These are phyloP conservation scores for Polypterus senegalus DNA, from an alignment of 2,113 vertebrate genomes.

Conservation along the genomic window DNA sequence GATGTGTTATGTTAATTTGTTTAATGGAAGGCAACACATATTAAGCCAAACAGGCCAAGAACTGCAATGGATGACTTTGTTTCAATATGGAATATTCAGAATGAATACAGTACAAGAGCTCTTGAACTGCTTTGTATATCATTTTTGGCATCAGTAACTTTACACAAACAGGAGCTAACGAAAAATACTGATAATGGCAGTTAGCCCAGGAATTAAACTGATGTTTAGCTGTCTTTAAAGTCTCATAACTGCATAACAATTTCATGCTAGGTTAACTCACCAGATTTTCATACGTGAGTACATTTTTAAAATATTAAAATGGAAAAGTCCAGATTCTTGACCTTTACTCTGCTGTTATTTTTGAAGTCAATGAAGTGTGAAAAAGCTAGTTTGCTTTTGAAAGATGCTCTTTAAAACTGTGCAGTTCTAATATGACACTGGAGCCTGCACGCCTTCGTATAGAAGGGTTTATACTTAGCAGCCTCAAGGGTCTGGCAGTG, in stretches of 20 bases:
- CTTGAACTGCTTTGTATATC: neutral
- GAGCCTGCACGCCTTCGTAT: conserved; percentile 3
- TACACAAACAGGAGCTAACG: neutral
- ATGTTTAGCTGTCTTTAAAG: conserved; percentile 10
- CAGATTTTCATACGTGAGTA: conserved; percentile 7
- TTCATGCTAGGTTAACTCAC: conserved; percentile 24
- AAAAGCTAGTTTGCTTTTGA: conserved; percentile 4
- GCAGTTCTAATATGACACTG: conserved; percentile 19
- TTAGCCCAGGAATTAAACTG: conserved; percentile 2
- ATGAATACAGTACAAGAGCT: neutral
- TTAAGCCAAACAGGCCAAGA: too few relatives aligned
- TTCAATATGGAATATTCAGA: too few relatives aligned
- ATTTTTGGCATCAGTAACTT: conserved; percentile 1
- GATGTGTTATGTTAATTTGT: too few relatives aligned
- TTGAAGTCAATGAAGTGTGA: conserved; percentile 19
- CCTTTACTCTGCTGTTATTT: conserved; percentile 26
- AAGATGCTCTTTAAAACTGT: conserved; percentile 16
- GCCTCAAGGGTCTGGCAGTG: conserved; percentile 7
- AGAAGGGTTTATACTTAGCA: conserved; percentile 18
- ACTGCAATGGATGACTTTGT: too few relatives aligned
- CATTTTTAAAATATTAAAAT: conserved; percentile 18
- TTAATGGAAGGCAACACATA: too few relatives aligned
- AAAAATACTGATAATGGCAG: neutral
- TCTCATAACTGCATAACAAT: conserved; percentile 27
- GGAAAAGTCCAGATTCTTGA: conserved; percentile 25